These are phyloP conservation scores for Dallia pectoralis DNA, from an alignment of 2,797 vertebrate species.

Conservation along the genomic window DNA sequence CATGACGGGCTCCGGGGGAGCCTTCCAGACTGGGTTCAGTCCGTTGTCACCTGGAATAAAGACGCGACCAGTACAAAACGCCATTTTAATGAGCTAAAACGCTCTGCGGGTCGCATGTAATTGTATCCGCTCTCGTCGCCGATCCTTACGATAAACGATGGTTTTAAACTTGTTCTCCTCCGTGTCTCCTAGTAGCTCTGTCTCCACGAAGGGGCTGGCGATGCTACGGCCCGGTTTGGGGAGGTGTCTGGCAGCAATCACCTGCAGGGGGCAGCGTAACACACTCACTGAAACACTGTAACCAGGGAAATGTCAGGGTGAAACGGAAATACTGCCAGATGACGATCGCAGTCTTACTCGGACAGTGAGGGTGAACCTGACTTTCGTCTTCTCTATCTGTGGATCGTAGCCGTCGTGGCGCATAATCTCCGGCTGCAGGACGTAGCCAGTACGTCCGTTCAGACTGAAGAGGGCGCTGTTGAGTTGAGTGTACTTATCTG, in stretches of 20 bases:
- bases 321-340: neutral
- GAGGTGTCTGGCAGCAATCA: conserved; percentile 92
- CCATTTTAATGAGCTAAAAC: neutral
- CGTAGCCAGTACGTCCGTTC: conserved; percentile 87
- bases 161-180: conserved; percentile 93
- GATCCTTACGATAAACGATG: conserved; percentile 85
- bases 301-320: neutral
- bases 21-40: conserved; percentile 89
- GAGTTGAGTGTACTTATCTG: conserved; percentile 93
- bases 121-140: neutral
- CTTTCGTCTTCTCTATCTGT: conserved; percentile 72
- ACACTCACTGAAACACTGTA: neutral
- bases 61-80: neutral
- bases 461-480: conserved; percentile 91
- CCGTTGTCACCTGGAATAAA: conserved; percentile 87
- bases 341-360: conserved; percentile 70
- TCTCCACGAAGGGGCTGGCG: conserved; percentile 92
- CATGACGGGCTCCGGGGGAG: conserved; percentile 75
- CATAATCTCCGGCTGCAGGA: conserved; percentile 93
- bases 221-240: conserved; percentile 91
- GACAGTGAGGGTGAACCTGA: conserved; percentile 79
- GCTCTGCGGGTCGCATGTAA: neutral
- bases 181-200: conserved; percentile 91
- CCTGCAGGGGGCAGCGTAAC: conserved; percentile 64
- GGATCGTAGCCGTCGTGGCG: conserved; percentile 83